phyloP scores from a whole-genome alignment of 2,113 vertebrate species.

The Sterna hirundo region DNA sequence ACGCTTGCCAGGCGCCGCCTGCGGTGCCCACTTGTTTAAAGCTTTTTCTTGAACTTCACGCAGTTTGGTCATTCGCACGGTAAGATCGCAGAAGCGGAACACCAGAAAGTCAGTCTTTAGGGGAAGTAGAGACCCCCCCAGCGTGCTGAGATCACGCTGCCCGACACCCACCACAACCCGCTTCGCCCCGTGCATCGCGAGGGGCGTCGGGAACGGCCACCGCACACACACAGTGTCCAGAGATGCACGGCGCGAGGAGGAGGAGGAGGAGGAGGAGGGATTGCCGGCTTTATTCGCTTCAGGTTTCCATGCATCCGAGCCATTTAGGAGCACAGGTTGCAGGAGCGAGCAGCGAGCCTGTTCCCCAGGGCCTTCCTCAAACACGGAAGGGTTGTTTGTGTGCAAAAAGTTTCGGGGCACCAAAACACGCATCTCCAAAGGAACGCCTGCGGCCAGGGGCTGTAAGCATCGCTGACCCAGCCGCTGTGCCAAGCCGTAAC shows the following conservation, averaged over 20 bases:
- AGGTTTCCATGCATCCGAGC: accelerated
- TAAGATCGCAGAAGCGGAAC: not conserved
- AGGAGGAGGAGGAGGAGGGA: not conserved
- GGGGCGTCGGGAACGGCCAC: accelerated
- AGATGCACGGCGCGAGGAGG: accelerated
- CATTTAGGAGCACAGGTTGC: not conserved
- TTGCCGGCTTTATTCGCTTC: accelerated
- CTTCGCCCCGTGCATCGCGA: accelerated
- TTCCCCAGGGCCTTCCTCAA: not conserved
- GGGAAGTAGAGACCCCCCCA: not conserved
- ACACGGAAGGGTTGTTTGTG: not conserved
- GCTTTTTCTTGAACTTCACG: accelerated
- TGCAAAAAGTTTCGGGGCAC: not conserved
- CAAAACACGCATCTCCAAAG: not conserved
- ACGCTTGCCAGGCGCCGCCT: not conserved
- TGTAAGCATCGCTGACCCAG: accelerated
- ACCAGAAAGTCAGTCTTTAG: accelerated
- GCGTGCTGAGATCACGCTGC: accelerated
- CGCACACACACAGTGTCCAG: accelerated
- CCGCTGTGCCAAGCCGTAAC: accelerated
- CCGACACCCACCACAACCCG: accelerated
- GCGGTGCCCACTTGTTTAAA: accelerated
- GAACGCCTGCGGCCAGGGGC: accelerated
- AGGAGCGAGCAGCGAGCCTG: accelerated
- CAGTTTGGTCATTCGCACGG: not conserved